Evolutionary conservation across 92 coral and sea anemone species (phyloP).

Genomic region (Isaurus tuberculatus): DNA sequence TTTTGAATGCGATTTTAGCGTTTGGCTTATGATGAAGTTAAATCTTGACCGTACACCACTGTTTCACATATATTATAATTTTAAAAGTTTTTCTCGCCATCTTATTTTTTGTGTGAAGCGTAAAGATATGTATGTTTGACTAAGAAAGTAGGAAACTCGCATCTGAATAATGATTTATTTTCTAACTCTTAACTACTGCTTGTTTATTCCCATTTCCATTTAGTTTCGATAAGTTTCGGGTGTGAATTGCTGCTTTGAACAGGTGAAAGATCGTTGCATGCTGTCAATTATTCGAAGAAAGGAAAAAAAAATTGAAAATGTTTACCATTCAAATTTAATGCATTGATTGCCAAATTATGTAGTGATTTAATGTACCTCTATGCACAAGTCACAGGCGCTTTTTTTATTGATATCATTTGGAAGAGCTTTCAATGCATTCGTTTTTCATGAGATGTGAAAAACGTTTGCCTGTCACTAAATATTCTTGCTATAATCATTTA

Average conservation of each 20-base stretch:
- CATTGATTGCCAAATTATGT: not conserved
- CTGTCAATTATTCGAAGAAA: conserved; percentile 6
- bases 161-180: not conserved
- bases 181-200: not conserved
- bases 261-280: conserved; percentile 9
- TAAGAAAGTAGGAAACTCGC: not conserved
- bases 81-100: not conserved
- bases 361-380: not conserved
- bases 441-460: too few species aligned
- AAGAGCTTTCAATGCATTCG: too few species aligned
- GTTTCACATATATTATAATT: not conserved
- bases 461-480: too few species aligned
- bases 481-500: too few species aligned
- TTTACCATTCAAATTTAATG: conserved; percentile 15
- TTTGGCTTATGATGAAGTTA: not conserved
- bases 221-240: conserved; percentile 7
- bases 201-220: not conserved
- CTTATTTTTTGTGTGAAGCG: not conserved
- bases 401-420: not conserved
- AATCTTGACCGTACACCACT: not conserved
- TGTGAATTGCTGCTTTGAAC: conserved; percentile 2
- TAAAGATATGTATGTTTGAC: not conserved
- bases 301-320: not conserved
- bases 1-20: not conserved
- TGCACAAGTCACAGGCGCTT: not conserved